Evolutionary conservation across 2,113 vertebrate genomes (phyloP), one percentile per base, ranked within the genome.

Genomic region (Prunella fulvescens): DNA sequence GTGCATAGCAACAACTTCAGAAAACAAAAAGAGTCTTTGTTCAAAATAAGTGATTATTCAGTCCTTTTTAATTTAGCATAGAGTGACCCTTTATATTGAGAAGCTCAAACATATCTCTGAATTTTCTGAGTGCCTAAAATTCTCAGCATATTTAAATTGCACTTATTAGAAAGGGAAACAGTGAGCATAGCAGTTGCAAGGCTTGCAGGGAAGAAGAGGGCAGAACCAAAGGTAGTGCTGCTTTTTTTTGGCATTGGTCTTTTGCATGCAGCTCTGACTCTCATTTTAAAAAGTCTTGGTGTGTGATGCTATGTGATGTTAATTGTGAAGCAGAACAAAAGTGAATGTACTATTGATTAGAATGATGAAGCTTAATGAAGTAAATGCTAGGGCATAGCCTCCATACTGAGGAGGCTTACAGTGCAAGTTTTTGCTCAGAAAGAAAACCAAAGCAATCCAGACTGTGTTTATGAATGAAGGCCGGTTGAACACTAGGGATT

Each of bases 21-120:
- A 54, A 82, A 96, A 97, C 87, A 97, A 88, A 92, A 85, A 66
- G 71, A 53, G 19, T n/a, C 92, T 96, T 94, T 97, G 86, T 97
- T 93, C 76, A 89, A 84, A 92, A 29, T 69, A 92, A 86, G 73
- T 91, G 56, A 97, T 96, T 94, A 95, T 96, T 90, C 85, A 83
- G 22, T 78, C 72, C 42, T 89, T 95, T 96, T 82, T 86, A 76
- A 92, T 92, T 95, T 96, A 78, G 44, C 44, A 65, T 92, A 91
- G 82, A 96, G 61, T 88, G 67, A 91, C 73, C 81, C 74, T 93
- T 95, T 92, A 60, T 96, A 73, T 35, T 87, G 74, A 86, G 80
- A 88, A 81, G 72, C 79, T 93, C 60, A 48, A 62, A 89, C 2
- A 9, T 37, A 39, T 44, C 76, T 94, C 25, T 15, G n/a, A 76